Evolutionary conservation across 2,113 vertebrate species (phyloP).

Genomic region (Odocoileus virginianus): DNA sequence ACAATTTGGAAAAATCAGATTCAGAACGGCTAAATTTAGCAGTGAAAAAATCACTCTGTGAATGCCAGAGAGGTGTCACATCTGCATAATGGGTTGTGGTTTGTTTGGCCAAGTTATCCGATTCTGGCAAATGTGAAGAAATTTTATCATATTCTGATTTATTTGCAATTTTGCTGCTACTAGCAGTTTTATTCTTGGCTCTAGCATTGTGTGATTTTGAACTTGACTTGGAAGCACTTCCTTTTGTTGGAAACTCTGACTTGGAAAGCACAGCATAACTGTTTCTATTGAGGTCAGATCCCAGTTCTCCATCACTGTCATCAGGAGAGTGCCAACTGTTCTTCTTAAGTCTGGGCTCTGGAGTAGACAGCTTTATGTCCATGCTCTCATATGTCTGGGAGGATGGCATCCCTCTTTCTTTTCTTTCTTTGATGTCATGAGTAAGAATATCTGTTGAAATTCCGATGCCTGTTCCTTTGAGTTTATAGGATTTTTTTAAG

Average conservation of each 20-base stretch:
- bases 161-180: slow-evolving; percentile 81
- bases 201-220: slow-evolving; percentile 74
- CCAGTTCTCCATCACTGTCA: slow-evolving; percentile 92
- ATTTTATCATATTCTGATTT: slow-evolving; percentile 84
- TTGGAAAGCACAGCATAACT: slow-evolving; percentile 91
- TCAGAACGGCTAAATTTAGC: slow-evolving; percentile 96
- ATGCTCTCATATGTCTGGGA: slow-evolving; percentile 99
- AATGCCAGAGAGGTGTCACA: slow-evolving; percentile 90
- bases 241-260: slow-evolving; percentile 85
- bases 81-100: slow-evolving; percentile 86
- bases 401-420: slow-evolving; percentile 89
- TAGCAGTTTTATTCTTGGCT: slow-evolving; percentile 80
- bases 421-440: slow-evolving; percentile 90
- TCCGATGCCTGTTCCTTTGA: slow-evolving; percentile 96
- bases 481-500: slow-evolving; percentile 98
- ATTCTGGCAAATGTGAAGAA: slow-evolving; percentile 74
- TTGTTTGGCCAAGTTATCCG: slow-evolving; percentile 85
- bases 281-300: slow-evolving; percentile 90
- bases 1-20: slow-evolving; percentile 97
- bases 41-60: slow-evolving; percentile 93
- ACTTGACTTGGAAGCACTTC: slow-evolving; percentile 80
- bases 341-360: slow-evolving; percentile 86
- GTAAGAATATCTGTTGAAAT: slow-evolving; percentile 93
- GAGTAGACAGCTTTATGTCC: slow-evolving; percentile 90
- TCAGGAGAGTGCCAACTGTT: slow-evolving; percentile 91